A percentile compares a stretch with the other conserved stretches of the same genome.
Conservation (phyloP, 2,113 vertebrate species). For the Dolichotis patagonum region DNA sequence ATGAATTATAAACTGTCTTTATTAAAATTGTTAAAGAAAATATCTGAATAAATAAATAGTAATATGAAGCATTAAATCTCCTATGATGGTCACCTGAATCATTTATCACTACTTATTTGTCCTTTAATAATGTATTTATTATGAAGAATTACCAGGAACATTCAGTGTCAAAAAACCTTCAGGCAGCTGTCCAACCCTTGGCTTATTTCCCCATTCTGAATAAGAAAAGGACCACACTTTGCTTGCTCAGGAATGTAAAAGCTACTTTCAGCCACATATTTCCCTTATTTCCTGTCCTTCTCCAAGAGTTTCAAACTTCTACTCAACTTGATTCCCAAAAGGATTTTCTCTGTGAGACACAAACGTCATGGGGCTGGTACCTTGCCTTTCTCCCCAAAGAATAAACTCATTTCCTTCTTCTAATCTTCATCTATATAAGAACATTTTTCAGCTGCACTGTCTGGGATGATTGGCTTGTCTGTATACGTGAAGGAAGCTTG, state of each 20-base stretch:
- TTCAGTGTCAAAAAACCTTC: background rate
- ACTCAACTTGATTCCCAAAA: background rate
- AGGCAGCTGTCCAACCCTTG: background rate
- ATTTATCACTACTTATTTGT: constrained; percentile 27
- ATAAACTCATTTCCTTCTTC: background rate
- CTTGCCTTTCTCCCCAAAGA: background rate
- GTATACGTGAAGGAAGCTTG: background rate
- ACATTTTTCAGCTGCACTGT: background rate
- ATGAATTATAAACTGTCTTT: background rate
- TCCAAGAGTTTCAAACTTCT: background rate
- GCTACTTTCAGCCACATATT: background rate
- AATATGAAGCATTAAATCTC: background rate
- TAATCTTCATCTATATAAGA: background rate
- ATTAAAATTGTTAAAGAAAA: constrained; percentile 20
- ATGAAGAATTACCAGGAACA: constrained; percentile 8
- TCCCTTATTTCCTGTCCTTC: background rate
- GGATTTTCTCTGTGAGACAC: background rate
- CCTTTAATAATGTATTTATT: constrained; percentile 23
- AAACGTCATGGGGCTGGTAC: background rate
- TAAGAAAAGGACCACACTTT: background rate
- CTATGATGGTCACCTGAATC: background rate
- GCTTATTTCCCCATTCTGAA: background rate
- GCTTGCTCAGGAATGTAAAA: background rate
- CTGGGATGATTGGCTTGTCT: background rate
- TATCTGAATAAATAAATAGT: constrained; percentile 23